Percentiles rank a stretch among this genome's conserved stretches.
Evolutionary conservation across 1,140 invertebrate genomes (phyloP).

Genomic region (Kradibia gibbosae): DNA sequence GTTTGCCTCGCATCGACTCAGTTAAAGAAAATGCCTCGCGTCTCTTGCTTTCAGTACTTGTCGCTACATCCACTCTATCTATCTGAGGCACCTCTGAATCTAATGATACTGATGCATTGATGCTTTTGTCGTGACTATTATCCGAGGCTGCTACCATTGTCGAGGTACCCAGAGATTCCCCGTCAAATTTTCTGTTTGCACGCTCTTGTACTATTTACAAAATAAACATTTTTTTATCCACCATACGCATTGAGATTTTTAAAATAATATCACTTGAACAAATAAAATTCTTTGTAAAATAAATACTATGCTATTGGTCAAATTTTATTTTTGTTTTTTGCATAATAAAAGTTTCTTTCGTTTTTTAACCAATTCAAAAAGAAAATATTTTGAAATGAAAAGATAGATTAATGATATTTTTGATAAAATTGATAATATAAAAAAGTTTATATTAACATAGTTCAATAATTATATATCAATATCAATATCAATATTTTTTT

Average conservation of each 20-base stretch:
- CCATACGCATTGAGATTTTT: no score
- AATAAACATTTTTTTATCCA: not conserved
- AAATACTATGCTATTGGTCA: no score
- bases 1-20: constrained; percentile 61
- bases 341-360: not conserved
- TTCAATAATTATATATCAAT: no score
- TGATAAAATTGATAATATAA: not conserved
- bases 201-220: constrained; percentile 46
- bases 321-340: not conserved
- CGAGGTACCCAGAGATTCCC: constrained; percentile 44
- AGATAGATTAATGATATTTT: not conserved
- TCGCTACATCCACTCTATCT: constrained; percentile 65
- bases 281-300: no score
- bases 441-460: no score
- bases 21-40: constrained; percentile 49
- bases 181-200: constrained; percentile 25
- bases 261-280: no score
- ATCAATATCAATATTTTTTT: no score
- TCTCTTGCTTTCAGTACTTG: constrained; percentile 67
- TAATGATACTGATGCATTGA: constrained; percentile 68
- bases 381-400: no score
- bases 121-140: constrained; percentile 62
- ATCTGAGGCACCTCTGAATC: constrained; percentile 54
- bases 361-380: not conserved
- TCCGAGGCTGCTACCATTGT: constrained; percentile 53